Evolutionary conservation across 1,140 invertebrate species (phyloP).

Genomic region (Philopotamus ludificatus): DNA sequence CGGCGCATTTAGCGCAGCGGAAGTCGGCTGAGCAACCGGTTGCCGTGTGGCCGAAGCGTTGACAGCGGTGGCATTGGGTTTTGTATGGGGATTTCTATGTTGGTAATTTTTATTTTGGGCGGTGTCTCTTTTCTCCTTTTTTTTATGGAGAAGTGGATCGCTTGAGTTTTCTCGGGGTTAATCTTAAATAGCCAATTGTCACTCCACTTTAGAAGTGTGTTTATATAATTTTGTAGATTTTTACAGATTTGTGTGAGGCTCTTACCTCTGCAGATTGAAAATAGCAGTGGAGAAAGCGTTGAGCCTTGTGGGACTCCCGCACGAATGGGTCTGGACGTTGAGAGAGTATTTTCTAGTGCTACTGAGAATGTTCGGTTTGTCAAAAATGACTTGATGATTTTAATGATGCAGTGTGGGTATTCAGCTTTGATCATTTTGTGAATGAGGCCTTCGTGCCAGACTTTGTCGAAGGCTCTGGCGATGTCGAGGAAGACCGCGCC

Average conservation of each 20-base stretch:
- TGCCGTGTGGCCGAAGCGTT: neutral
- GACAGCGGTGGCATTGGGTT: neutral
- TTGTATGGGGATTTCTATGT: too few relatives aligned
- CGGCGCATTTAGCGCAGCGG: neutral
- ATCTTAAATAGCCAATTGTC: slow-evolving; percentile 43
- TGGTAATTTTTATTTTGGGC: too few relatives aligned
- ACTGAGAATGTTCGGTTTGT: slow-evolving; percentile 40
- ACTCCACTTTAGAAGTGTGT: slow-evolving; percentile 32
- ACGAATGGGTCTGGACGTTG: too few relatives aligned
- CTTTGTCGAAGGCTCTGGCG: slow-evolving; percentile 46
- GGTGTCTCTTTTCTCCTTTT: too few relatives aligned
- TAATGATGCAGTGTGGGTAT: slow-evolving; percentile 22
- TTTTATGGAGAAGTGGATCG: slow-evolving; percentile 7
- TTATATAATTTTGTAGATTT: slow-evolving; percentile 38
- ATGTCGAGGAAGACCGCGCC: slow-evolving; percentile 42
- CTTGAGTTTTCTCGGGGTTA: slow-evolving; percentile 41
- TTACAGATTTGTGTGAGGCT: slow-evolving; percentile 33
- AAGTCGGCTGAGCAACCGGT: neutral
- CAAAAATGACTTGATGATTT: slow-evolving; percentile 41
- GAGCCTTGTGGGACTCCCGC: slow-evolving; percentile 43
- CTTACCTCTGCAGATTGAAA: slow-evolving; percentile 37
- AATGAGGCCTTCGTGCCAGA: slow-evolving; percentile 42
- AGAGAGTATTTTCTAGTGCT: slow-evolving; percentile 34
- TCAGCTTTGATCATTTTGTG: slow-evolving; percentile 39
- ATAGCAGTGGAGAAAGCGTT: slow-evolving; percentile 37